Conservation (phyloP, 2,888 invertebrate species). For the Pristionchus entomophagus region DNA sequence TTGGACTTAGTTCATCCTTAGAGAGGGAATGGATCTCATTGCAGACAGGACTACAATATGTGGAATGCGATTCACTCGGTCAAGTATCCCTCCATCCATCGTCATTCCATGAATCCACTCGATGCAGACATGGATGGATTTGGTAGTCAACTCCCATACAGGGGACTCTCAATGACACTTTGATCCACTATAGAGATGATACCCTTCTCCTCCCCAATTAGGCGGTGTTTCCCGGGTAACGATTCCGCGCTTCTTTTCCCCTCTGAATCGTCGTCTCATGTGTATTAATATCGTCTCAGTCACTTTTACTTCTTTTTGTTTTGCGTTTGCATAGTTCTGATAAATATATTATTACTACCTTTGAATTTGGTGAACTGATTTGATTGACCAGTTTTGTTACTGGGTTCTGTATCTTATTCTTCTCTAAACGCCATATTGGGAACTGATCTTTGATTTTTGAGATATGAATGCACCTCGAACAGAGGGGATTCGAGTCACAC, state of each 20-base stretch:
- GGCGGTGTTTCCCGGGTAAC: too few species aligned
- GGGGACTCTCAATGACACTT: background rate
- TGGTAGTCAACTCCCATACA: background rate
- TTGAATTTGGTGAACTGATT: background rate
- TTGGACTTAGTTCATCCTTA: background rate
- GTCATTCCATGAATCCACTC: background rate
- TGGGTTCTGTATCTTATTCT: background rate
- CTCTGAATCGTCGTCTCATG: too few species aligned
- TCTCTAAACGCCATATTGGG: background rate
- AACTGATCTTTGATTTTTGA: background rate
- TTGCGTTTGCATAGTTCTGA: background rate
- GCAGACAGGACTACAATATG: constrained; percentile 29
- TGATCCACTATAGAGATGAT: too few species aligned
- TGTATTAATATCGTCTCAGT: too few species aligned
- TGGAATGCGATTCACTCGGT: constrained; percentile 13
- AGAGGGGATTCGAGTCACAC: background rate
- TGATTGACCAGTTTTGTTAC: background rate
- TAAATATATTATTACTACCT: background rate
- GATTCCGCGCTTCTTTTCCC: too few species aligned
- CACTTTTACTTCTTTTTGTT: background rate
- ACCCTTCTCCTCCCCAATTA: too few species aligned
- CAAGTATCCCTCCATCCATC: background rate
- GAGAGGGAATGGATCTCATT: background rate
- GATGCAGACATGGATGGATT: background rate
- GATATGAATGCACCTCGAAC: constrained; percentile 13